Evolutionary conservation across 2,888 invertebrate species (phyloP).

Genomic region (Rhagonycha lutea): DNA sequence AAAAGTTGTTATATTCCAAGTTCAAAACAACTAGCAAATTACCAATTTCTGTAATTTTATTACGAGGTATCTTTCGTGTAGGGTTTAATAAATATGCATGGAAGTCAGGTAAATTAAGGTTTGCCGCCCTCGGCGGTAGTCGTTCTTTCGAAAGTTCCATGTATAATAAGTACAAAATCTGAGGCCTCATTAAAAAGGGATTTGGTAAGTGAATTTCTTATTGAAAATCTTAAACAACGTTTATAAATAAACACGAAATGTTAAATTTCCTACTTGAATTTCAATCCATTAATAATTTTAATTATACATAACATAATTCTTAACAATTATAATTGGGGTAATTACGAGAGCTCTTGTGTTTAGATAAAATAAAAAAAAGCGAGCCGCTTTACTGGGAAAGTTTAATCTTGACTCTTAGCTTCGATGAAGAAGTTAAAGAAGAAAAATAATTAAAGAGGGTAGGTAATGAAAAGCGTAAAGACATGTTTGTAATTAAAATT

Average conservation of each 20-base stretch:
- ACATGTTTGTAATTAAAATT: constrained; percentile 15
- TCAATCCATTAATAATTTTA: constrained; percentile 20
- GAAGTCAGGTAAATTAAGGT: constrained; percentile 30
- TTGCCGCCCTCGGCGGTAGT: constrained; percentile 27
- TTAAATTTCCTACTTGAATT: constrained; percentile 3
- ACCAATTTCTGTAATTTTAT: constrained; percentile 32
- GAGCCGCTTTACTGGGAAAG: neutral
- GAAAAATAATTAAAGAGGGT: neutral
- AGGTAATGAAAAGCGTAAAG: neutral
- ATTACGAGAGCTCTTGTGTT: constrained; percentile 14
- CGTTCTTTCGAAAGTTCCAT: constrained; percentile 28
- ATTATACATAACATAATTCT: constrained; percentile 10
- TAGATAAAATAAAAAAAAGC: neutral
- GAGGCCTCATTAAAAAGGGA: constrained; percentile 35
- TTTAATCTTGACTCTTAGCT: neutral
- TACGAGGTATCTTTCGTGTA: constrained; percentile 26
- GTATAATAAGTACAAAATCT: constrained; percentile 34
- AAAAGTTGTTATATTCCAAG: constrained; percentile 27
- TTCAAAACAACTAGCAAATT: constrained; percentile 29
- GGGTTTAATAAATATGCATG: constrained; percentile 34
- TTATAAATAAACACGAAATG: neutral
- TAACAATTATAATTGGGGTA: constrained; percentile 19
- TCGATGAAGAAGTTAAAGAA: neutral
- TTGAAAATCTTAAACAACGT: constrained; percentile 23
- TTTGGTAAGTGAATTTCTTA: constrained; percentile 32